These are phyloP conservation scores for Seriola aureovittata DNA, from an alignment of 2,113 vertebrate species.

Conservation along the genomic window DNA sequence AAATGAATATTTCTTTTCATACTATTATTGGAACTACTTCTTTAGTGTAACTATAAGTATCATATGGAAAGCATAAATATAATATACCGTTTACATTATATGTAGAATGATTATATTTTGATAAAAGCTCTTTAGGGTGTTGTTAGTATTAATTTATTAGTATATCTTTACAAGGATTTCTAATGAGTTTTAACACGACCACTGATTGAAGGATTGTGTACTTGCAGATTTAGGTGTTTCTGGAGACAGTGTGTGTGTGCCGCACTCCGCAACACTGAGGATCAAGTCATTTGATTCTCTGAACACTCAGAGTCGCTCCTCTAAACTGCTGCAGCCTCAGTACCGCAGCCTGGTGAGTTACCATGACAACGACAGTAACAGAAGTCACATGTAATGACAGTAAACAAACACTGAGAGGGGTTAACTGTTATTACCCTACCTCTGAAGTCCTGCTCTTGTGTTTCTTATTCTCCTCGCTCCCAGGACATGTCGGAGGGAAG, in stretches of 20 bases:
- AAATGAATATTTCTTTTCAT: background rate
- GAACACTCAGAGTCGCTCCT: slow-evolving; percentile 91
- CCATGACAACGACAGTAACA: background rate
- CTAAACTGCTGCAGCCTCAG: slow-evolving; percentile 92
- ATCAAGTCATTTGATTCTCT: slow-evolving; percentile 97
- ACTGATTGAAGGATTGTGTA: background rate
- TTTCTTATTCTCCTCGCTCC: background rate
- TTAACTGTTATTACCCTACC: background rate
- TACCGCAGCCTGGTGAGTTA: slow-evolving; percentile 96
- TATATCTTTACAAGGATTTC: background rate
- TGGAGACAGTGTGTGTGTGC: slow-evolving; percentile 88
- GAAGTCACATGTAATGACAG: background rate
- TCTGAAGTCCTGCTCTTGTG: background rate
- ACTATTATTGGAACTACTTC: background rate
- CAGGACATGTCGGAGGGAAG: slow-evolving; percentile 97
- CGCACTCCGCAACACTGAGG: slow-evolving; percentile 88
- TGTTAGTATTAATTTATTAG: too few species aligned
- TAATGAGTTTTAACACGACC: background rate
- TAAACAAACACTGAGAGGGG: background rate
- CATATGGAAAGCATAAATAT: background rate
- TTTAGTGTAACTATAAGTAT: too few species aligned
- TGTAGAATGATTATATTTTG: too few species aligned
- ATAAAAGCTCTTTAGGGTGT: too few species aligned
- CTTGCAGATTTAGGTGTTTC: slow-evolving; percentile 86
- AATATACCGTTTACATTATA: too few species aligned